phyloP scores from a whole-genome alignment of 2,797 vertebrate genomes.

The Muscicapa striata region DNA sequence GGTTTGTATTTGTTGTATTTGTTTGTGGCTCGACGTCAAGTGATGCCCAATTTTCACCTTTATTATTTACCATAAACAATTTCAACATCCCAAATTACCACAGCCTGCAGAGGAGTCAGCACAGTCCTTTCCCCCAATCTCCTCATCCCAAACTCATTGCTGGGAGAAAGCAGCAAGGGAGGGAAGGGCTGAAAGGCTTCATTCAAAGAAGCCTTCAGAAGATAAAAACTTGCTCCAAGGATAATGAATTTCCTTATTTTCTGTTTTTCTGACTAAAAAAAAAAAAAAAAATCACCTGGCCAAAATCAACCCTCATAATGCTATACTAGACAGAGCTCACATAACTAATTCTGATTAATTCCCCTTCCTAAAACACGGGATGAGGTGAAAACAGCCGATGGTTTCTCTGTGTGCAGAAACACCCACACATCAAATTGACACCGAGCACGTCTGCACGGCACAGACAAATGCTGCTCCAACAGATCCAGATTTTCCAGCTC shows the following conservation, averaged over 20 bases:
- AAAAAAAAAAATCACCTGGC: background rate
- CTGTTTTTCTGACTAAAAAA: background rate
- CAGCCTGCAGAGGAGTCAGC: background rate
- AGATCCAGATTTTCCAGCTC: background rate
- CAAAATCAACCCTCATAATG: background rate
- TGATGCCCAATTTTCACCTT: background rate
- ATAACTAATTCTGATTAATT: background rate
- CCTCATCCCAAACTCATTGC: background rate
- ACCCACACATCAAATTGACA: background rate
- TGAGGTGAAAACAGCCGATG: background rate
- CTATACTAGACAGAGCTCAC: rapidly evolving
- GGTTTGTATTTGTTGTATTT: background rate
- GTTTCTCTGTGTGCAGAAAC: rapidly evolving
- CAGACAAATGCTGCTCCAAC: background rate
- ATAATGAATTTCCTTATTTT: background rate
- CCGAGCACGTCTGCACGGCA: rapidly evolving
- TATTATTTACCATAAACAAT: background rate
- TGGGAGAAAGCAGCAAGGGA: background rate
- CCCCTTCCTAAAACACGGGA: rapidly evolving
- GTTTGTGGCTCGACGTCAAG: rapidly evolving
- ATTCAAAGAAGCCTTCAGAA: background rate
- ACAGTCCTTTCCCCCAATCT: background rate
- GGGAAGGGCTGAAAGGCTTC: background rate
- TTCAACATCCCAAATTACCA: background rate
- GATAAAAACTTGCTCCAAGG: background rate